Conservation (phyloP, 1,140 invertebrate species). For the Phocides pigmalion region DNA sequence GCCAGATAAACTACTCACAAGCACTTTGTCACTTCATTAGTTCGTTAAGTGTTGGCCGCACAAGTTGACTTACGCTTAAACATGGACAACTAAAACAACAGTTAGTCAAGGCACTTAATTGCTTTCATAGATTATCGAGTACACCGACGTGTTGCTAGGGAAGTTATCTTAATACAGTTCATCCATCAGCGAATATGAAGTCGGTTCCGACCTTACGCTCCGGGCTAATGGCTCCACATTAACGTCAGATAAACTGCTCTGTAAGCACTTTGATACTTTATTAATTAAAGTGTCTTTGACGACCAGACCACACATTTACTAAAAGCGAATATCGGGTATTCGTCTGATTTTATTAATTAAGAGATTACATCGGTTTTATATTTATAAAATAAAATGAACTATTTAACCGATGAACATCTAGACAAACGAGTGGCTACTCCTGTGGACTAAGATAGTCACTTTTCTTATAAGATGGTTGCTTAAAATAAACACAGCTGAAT, state of each 20-base stretch:
- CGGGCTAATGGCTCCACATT: slow-evolving; percentile 46
- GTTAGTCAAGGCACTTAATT: slow-evolving; percentile 43
- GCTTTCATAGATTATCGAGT: slow-evolving; percentile 39
- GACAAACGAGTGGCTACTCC: too few species aligned
- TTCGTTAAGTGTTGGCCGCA: not conserved
- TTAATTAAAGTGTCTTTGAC: slow-evolving; percentile 40
- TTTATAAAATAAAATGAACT: too few species aligned
- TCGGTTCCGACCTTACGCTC: slow-evolving; percentile 32
- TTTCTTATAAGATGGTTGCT: too few species aligned
- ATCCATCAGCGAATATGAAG: slow-evolving; percentile 52
- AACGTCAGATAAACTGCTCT: slow-evolving; percentile 58
- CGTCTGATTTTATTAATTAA: too few species aligned
- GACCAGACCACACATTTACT: slow-evolving; percentile 11
- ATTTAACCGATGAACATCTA: too few species aligned
- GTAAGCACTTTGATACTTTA: slow-evolving; percentile 52
- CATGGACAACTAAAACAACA: slow-evolving; percentile 3
- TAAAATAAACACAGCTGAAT: too few species aligned
- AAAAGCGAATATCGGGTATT: not conserved
- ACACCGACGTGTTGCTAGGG: slow-evolving; percentile 5
- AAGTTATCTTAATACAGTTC: slow-evolving; percentile 33
- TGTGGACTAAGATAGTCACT: too few species aligned
- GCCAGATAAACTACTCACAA: slow-evolving; percentile 58
- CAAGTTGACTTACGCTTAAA: not conserved
- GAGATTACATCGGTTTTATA: too few species aligned
- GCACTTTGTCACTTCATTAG: slow-evolving; percentile 49